phyloP scores from a whole-genome alignment of 2,113 vertebrate genomes.

The Lasiurus cinereus region DNA sequence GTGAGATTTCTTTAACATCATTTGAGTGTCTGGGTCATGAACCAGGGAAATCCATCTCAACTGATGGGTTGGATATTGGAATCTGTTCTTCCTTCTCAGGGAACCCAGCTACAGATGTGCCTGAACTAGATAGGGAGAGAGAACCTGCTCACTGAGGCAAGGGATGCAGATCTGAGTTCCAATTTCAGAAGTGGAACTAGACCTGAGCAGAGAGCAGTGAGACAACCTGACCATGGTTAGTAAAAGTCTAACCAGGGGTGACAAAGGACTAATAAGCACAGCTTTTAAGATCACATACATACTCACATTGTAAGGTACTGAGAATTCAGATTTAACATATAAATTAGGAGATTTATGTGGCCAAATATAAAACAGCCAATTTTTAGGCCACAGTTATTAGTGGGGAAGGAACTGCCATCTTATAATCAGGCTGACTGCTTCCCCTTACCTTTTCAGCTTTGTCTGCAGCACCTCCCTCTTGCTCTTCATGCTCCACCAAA shows the following conservation, averaged over 20 bases:
- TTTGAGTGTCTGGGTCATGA: neutral
- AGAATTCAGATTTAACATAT: neutral
- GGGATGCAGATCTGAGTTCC: neutral
- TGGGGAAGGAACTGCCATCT: neutral
- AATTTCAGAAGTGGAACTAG: neutral
- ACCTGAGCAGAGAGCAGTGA: neutral
- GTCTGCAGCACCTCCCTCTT: neutral
- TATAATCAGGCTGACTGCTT: neutral
- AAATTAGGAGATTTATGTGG: neutral
- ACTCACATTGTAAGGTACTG: neutral
- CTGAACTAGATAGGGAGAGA: neutral
- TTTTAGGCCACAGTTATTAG: neutral
- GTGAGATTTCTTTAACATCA: neutral
- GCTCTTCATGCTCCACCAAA: neutral
- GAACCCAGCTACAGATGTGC: too few relatives aligned
- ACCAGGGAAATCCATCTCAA: neutral
- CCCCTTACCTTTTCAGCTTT: neutral
- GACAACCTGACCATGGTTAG: neutral
- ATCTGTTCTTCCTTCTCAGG: neutral
- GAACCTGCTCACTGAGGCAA: neutral
- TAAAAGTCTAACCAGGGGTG: neutral
- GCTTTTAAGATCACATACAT: neutral
- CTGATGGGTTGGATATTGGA: neutral
- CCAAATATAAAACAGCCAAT: neutral
- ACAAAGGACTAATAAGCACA: neutral